Evolutionary conservation across 2,113 vertebrate genomes (phyloP), one percentile per base, ranked within the genome.

Genomic region (Gorsachius goisagi): DNA sequence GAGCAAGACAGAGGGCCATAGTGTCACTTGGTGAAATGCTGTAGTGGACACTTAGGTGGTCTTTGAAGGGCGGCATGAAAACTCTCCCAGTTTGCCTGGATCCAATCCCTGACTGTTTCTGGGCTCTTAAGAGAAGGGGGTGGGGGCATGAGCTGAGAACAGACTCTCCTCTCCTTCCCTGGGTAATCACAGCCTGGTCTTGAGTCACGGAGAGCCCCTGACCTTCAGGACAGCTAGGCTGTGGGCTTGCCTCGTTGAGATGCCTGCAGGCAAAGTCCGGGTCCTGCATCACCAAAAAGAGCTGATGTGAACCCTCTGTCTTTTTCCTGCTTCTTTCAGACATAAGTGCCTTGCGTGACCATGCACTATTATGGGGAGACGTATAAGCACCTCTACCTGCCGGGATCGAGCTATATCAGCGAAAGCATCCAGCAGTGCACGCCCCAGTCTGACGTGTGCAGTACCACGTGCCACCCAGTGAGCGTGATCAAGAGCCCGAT

Each of bases 291-390:
- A n/a, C 17, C 12, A 8, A 23, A 88, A 41, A 5, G 3, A 68
- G 14, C 19, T 6, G 0, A 19, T 73, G 30, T 68, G 75, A 91
- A 56, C 45, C 56, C 17, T 83, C 60, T 68, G 53, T 44, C 28
- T 85, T 79, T 44, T 24, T 60, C 35, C 67, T 69, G 15, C 17
- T 63, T 71, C 28, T 53, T 66, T 6, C 91, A 96, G 94, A 12
- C 50, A 0, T 86, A 50, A 83, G 32, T 2, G 1, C 72, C 32
- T 12, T 10, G 2, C 11, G 1, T 3, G 41, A 35, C 89, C 87
- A 96, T 97, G 95, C 94, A 89, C 89, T 95, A 27, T 17, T 92
- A 89, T 7, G 89, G 84, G 53, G 89, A 94, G 12, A 27, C 19
- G 27, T 92, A 83, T 8, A 28, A 55, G 3, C 45, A 58, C 5